These are phyloP conservation scores for Apoda limacodes DNA, from an alignment of 2,888 invertebrate species.

Conservation along the genomic window DNA sequence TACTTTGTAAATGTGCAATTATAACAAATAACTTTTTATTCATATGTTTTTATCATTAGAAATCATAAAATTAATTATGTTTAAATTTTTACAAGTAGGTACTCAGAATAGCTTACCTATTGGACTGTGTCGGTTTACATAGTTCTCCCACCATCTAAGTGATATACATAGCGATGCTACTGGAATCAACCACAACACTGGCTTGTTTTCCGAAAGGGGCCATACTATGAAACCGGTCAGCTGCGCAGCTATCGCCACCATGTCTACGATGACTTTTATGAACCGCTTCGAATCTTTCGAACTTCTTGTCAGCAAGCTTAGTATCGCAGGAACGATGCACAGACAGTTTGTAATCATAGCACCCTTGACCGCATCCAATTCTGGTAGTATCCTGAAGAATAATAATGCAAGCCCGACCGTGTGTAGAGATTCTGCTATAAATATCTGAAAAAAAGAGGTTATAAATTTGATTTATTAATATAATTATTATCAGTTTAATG, in stretches of 20 bases:
- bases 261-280: conserved; percentile 83
- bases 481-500: not conserved
- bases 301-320: conserved; percentile 84
- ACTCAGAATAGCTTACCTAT: conserved; percentile 66
- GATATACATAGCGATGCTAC: conserved; percentile 88
- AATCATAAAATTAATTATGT: not conserved
- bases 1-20: too few relatives aligned
- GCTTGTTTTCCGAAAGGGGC: conserved; percentile 85
- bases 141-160: conserved; percentile 99
- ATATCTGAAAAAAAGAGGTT: conserved; percentile 62
- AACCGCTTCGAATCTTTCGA: conserved; percentile 84
- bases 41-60: conserved; percentile 3
- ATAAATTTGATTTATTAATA: conserved; percentile 1
- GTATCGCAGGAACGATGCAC: conserved; percentile 87
- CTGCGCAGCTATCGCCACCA: conserved; percentile 88
- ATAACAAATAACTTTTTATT: not conserved
- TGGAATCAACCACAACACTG: conserved; percentile 87
- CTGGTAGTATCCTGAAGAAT: conserved; percentile 90
- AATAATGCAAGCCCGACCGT: conserved; percentile 88
- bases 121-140: conserved; percentile 87
- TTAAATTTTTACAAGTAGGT: not conserved
- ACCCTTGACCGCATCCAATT: conserved; percentile 93
- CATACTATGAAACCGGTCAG: conserved; percentile 92
- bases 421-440: conserved; percentile 89
- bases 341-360: conserved; percentile 97